Base-by-base conservation (phyloP, 2,113 vertebrate species). In the Saiga tatarica region DNA sequence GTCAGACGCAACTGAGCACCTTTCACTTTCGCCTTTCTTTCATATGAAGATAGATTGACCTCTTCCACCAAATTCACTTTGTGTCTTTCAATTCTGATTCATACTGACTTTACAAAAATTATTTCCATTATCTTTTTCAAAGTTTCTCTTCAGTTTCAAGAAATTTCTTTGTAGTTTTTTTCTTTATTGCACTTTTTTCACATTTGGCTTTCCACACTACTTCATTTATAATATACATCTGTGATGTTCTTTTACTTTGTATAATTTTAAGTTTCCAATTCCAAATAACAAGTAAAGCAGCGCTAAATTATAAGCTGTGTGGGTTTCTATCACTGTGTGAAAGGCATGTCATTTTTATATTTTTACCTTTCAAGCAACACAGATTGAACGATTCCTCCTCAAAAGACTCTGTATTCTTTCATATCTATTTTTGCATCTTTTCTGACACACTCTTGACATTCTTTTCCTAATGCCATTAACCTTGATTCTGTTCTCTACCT, bases 401-500 rank as follows among this genome's bases (percentile, higher is more conserved):
- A 89, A 94, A 96, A 92, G 33, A 67, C 15, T 95, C 92, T 39
- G 39, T 94, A 14, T 97, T 95, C 59, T 94, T 95, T 88, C 55
- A 84, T 39, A 28, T 90, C 85, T 97, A 91, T 85, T 97, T 96
- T 92, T 96, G 19, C 9, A 62, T 95, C 19, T 95, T 92, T 96
- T 91, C 42, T 97, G 83, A 94, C 42, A 92, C 7, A 94, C 4
- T 79, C 62, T 87, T 89, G 90, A 93, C 57, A 92, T 97, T 81
- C 67, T 92, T 97, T 82, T 78, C 25, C 17, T 78, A 76, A 83
- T 52, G 28, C 21, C 12, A n/a, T 81, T 55, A 93, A 94, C 33
- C 47, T 81, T 93, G 30, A 96, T 25, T 89, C 23, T 93, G 62
- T 93, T 97, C 59, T 83, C 78, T 67, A 36, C 16, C 12, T 74